Evolutionary conservation across 2,888 invertebrate genomes (phyloP).

Genomic region (Leptopilina myrica): DNA sequence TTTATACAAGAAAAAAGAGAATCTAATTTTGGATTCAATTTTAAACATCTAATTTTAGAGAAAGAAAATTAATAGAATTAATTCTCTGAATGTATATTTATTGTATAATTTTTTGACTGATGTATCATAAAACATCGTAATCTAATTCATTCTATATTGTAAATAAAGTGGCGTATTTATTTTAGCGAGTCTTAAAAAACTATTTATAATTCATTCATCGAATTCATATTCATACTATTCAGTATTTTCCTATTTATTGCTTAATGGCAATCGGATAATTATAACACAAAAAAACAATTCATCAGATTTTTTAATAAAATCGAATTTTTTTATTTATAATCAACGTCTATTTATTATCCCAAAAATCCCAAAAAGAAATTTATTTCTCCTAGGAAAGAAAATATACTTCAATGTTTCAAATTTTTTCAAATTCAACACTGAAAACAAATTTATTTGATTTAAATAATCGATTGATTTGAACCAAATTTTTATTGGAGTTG

Average conservation of each 20-base stretch:
- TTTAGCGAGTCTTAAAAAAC: background rate
- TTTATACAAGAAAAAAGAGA: no score
- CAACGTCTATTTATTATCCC: no score
- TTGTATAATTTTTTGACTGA: conserved; percentile 17
- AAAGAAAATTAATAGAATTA: background rate
- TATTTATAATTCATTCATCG: conserved; percentile 23
- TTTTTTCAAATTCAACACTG: no score
- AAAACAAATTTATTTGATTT: no score
- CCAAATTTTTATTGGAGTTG: no score
- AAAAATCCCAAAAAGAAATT: no score
- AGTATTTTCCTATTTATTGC: conserved; percentile 36
- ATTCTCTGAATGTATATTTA: background rate
- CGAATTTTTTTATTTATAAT: background rate
- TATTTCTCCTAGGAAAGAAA: no score
- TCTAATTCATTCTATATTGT: background rate
- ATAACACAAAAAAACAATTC: background rate
- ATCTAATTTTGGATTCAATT: no score
- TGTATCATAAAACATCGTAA: background rate
- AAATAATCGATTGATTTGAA: no score
- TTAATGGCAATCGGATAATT: background rate
- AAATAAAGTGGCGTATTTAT: background rate
- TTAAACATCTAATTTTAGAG: no score
- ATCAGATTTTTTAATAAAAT: conserved; percentile 8
- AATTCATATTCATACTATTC: background rate
- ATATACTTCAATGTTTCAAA: no score